Base-by-base conservation (phyloP, 2,888 invertebrate species). In the Scaptomyza parva region DNA sequence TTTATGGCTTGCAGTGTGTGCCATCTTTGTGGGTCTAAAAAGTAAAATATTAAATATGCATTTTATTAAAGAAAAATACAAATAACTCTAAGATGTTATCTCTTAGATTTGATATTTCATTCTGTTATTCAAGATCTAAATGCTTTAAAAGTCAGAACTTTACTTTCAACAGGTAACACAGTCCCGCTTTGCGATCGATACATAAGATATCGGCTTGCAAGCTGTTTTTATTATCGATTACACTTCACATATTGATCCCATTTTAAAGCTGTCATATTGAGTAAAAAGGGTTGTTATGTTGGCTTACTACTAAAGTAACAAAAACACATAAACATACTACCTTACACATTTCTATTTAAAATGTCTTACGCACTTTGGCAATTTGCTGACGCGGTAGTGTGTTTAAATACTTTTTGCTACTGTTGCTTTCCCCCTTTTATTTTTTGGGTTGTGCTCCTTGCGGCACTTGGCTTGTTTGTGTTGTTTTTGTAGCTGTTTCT, bases 401-500 rank as follows among this genome's bases (percentile, higher is more conserved):
- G 17, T 24, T 14, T 17, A 39, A n/a, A 37, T 37, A 51, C 72
- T 30, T 30, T 37, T 35, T 17, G 30, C 43, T 45, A 44, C 35
- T 26, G 28, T 41, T 43, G 35, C 35, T 45, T 47, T 59, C 30
- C 43, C 69, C 45, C 48, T 54, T 18, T 28, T n/a, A 17, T 18
- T 30, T 47, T 33, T 53, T 41, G 5, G 5, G 52, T 45, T 17
- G 44, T 64, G 33, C 48, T 53, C 55, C 64, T 68, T 54, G 41
- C 59, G 71, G 71, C 58, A 48, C 48, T 75, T 58, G 71, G 60
- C 51, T 55, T 63, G 59, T 24, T 52, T 30, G 6, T 9, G 53
- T 54, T 65, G 59, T 70, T 76, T 35, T 75, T 77, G 72, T 69
- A 51, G 53, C 44, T 75, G 70, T 60, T 72, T 69, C 55, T 63